Base-by-base conservation (phyloP, 2,797 vertebrate genomes). In the Oceanodroma leucorhoa region DNA sequence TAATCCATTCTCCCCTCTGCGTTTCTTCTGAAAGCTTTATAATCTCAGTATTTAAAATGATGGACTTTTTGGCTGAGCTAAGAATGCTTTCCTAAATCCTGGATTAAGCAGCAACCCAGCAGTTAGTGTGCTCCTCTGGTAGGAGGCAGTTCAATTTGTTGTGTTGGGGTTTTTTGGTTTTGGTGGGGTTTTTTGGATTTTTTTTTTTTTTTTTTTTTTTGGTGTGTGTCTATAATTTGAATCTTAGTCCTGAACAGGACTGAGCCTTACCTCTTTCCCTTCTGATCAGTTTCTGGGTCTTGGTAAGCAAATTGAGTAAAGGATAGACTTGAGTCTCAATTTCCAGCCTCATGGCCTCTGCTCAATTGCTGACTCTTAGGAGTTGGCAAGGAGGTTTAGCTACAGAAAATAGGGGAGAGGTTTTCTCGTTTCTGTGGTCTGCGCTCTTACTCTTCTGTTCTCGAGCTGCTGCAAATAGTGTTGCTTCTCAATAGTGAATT, bases 81-180 rank as follows among this genome's bases (percentile, higher is more conserved):
- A 90, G 86, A 87, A 76, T 83, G 61, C 58, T 92, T 93, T 76
- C 54, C 70, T 40, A 87, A 90, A 90, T 93, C 80, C 90, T 54
- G 94, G 89, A 94, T 96, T 96, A 96, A 75, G 23, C 41, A 75
- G 40, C 36, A 75, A 10, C 57, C 13, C 9, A 27, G 69, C 4
- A 2, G 61, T 87, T 57, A 15, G 18, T 30, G 20, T 45, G 6
- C 83, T 78, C 43, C 23, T 67, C 51, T 76, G 34, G 18, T 45
- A 45, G 76, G 1, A 80, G 29, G 17, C 40, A 36, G 36, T n/a
- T 46, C 64, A 26, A 2, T 78, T 71, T 55, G 21, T 43, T 24
- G 24, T 32, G 17, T 13, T 50, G 50, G 29, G 7, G 10, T 36
- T 4, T 69, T 70, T 67, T 45, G 5, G 7, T 7, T 48, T 76